Base-by-base conservation (phyloP, 2,113 vertebrate genomes). In the Pycnonotus jocosus region DNA sequence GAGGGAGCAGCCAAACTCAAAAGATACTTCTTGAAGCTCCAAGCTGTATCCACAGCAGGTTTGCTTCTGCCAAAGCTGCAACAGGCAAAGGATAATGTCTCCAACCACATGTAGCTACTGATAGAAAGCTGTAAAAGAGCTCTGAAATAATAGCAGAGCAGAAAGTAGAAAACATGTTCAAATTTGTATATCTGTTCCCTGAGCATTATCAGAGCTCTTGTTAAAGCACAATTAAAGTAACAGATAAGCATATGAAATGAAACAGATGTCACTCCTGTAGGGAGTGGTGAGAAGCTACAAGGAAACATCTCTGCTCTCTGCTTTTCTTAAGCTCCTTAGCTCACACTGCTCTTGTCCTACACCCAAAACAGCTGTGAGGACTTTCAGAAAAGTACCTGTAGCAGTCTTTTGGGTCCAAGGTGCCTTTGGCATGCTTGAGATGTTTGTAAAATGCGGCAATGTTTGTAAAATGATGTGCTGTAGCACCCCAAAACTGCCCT, bases 171-270 rank as follows among this genome's bases (percentile, higher is more conserved):
- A 85, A 89, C 20, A 1, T 57, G 72, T 81, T 92, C 56, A 81
- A 86, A 76, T 58, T 60, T 82, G 47, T 62, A 12, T 69, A 30
- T 76, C 28, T 81, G n/a, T 65, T 96, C 48, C 61, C 40, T 87
- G 61, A n/a, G 78, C 81, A 40, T 91, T 84, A 85, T 71, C 86
- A 92, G 51, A 85, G 68, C 57, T 79, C 84, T 81, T 93, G 47
- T 90, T 94, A 90, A 90, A 76, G 61, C 1, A 30, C 78, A 95
- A 79, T 94, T 93, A 85, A 93, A 91, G 58, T 40, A 78, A 81
- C 13, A 80, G 90, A 90, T 94, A 95, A 80, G 50, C 24, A 58
- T 10, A 15, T 66, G 42, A 81, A 94, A 53, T 4, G 8, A 72
- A 95, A 58, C 38, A 86, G 42, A 68, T 70, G 60, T 93, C 45